Conservation (phyloP, 2,888 invertebrate genomes). For the Chrysolina haemoptera region DNA sequence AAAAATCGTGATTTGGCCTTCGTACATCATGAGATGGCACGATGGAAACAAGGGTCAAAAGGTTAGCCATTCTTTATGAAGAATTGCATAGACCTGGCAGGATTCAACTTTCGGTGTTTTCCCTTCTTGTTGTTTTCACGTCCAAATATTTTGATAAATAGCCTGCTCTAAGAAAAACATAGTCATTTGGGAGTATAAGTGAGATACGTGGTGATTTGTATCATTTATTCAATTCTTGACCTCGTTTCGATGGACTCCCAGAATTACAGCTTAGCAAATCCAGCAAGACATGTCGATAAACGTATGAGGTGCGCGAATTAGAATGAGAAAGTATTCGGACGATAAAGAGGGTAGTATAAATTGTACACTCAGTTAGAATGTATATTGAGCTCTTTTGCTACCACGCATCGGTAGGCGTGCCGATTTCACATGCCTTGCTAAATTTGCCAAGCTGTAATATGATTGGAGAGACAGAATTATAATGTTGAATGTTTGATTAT, state of each 20-base stretch:
- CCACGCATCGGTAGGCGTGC: no score
- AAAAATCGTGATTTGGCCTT: not conserved
- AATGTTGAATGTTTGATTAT: no score
- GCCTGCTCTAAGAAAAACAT: not conserved
- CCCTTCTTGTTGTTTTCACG: conserved; percentile 7
- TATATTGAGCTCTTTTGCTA: no score
- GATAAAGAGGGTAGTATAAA: no score
- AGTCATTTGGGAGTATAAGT: not conserved
- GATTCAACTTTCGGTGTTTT: conserved; percentile 14
- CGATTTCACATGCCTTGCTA: no score
- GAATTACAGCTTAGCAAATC: no score
- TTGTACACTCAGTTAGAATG: no score
- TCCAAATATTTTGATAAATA: conserved; percentile 7
- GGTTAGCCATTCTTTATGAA: conserved; percentile 9
- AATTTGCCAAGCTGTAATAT: no score
- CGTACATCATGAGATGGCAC: not conserved
- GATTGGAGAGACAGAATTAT: no score
- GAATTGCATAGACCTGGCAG: conserved; percentile 5
- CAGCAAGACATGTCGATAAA: no score
- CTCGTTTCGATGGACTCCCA: not conserved
- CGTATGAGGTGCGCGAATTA: no score
- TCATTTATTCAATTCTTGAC: not conserved
- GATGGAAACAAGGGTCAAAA: not conserved
- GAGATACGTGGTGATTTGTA: not conserved
- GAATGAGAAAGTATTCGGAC: no score